Base-by-base conservation (phyloP, 2,888 invertebrate species). In the Andrena bucephala region DNA sequence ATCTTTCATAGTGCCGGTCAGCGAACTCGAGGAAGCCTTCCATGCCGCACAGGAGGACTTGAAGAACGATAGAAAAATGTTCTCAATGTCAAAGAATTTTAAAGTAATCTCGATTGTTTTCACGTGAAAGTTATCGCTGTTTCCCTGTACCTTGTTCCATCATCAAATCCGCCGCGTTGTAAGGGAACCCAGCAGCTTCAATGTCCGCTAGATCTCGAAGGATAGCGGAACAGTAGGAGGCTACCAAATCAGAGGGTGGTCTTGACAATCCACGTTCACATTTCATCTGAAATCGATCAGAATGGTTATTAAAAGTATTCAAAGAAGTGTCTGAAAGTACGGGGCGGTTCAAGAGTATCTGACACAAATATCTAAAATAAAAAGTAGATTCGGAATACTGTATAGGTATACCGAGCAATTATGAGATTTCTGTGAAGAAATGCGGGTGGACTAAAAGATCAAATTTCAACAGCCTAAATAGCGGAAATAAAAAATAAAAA, bases 1-100 rank as follows among this genome's bases (percentile, higher is more conserved):
- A 81, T 10, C 90, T 85, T 24, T 93, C 89, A 91, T 94, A 95
- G 63, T 90, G 91, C 5, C 85, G 75, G 24, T 89, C 87, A 1
- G 94, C 84, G 87, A 95, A 95, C 78, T 95, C 94, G 0, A 90
- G 80, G 83, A 92, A 95, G 16, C 95, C 95, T 88, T 94, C 94
- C 87, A 94, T 93, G 0, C 95, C 95, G 84, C 95, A 95, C 4
- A 95, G 86, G 36, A 94, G 89, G 76, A 95, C 95, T 95, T 48
- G 0, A 63, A 77, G 50, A n/a, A 27, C 6, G 10, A 33, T 54
- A n/a, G 7, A 50, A 20, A 10, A 67, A n/a, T 24, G 0, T 48
- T 57, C 20, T 16, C 29, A 13, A 29, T 16, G 27, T 6, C 5
- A 29, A 10, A 24, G 3, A 2, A 24, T 42, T 42, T 42, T 42